These are phyloP conservation scores for Naja naja DNA, from an alignment of 2,113 vertebrate species.

Conservation along the genomic window DNA sequence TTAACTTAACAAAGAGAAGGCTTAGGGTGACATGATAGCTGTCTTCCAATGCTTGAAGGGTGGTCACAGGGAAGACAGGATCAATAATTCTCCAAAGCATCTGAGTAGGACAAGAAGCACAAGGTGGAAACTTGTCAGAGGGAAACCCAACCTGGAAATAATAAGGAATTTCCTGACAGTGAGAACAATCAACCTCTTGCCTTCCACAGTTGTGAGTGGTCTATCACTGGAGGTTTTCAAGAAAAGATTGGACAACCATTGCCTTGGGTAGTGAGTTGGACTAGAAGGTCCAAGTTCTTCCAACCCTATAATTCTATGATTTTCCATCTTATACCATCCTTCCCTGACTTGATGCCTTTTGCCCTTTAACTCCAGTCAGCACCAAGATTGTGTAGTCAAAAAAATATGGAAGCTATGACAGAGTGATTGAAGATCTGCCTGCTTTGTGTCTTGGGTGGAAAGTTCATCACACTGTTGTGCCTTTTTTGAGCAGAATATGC, in stretches of 20 bases:
- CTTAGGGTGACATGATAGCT: too few species aligned
- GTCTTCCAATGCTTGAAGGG: too few species aligned
- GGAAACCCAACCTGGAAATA: not conserved
- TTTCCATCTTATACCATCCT: not conserved
- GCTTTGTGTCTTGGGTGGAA: not conserved
- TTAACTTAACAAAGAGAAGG: too few species aligned
- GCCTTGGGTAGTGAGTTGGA: not conserved
- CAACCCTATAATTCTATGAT: not conserved
- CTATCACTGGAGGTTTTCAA: not conserved
- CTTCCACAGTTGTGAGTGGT: not conserved
- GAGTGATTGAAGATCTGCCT: not conserved
- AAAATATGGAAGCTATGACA: not conserved
- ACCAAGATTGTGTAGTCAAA: not conserved
- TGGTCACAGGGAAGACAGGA: too few species aligned
- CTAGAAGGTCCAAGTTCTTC: not conserved
- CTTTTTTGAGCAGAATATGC: not conserved
- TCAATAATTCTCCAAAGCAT: not conserved
- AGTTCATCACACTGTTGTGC: not conserved
- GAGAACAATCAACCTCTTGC: not conserved
- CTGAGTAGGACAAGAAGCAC: not conserved
- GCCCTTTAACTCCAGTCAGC: not conserved
- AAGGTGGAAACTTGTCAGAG: not conserved
- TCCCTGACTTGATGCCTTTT: not conserved
- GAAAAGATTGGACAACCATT: not conserved
- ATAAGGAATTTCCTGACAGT: not conserved